Base-by-base conservation (phyloP, 2,113 vertebrate species). In the Pseudonaja textilis region DNA sequence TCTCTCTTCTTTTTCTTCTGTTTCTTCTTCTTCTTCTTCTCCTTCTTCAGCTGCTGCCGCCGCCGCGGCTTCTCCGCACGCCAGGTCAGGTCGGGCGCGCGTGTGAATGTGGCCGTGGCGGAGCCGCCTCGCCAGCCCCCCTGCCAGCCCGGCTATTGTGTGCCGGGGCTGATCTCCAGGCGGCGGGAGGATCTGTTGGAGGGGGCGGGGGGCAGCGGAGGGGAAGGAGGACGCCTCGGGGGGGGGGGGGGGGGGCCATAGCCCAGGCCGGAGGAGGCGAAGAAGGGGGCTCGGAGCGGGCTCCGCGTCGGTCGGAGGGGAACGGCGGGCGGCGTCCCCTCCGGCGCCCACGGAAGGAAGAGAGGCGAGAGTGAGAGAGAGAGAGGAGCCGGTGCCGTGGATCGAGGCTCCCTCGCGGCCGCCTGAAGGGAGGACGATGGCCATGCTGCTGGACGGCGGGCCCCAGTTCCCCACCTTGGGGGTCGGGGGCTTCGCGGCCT, bases 371-470 rank as follows among this genome's bases (percentile, higher is more conserved):
- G 59, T 7, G 45, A 47, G 47, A 5, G 4, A 47, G 47, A 47
- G 47, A 64, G 64, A 74, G 69, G 5, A 81, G 16, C 69, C 16
- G n/a, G 16, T 39, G 69, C 69, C 34, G 69, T 39, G n/a, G 69
- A 81, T 81, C 69, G n/a, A 29, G 26, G 59, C 18, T 39, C 2
- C 6, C 16, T 1, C 16, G 69, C 69, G n/a, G 69, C 16, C n/a
- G 69, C 7, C 69, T 81, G 11, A 23, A 16, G 87, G 47, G 11
- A 74, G 88, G 54, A 74, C 88, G 5, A 98, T 99, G 99, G 98
- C 98, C 97, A 99, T 99, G 99, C 98, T 99, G 95, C 98, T 99
- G 97, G 99, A 99, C 96, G 98, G 99, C 97, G 99, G 98, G 97
- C 98, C 99, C 95, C 99, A 99, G 97, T 99, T 99, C 97, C 98